A percentile compares a stretch with the other conserved stretches of the same genome.
Evolutionary conservation across 2,888 invertebrate genomes (phyloP).

Genomic region (Allolobophora icterica): DNA sequence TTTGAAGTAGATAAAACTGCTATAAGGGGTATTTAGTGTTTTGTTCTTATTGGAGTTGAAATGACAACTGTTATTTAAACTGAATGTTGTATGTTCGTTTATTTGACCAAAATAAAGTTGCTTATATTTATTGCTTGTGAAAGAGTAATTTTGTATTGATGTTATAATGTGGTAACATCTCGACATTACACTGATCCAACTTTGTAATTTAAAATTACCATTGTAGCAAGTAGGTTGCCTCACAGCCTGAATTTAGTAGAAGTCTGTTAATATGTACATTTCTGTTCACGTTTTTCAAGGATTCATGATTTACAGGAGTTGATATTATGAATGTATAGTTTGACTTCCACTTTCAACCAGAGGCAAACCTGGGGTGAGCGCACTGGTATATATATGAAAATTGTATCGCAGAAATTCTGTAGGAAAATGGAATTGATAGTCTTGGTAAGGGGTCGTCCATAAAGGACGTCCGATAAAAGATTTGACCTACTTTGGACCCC

Average conservation of each 20-base stretch:
- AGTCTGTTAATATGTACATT: not conserved
- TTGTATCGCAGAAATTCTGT: too few relatives aligned
- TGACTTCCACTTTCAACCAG: too few relatives aligned
- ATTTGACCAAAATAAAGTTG: not conserved
- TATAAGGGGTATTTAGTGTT: not conserved
- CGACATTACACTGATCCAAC: not conserved
- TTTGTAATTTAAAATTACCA: not conserved
- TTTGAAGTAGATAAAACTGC: not conserved
- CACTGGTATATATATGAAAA: too few relatives aligned
- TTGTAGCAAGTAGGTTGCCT: not conserved
- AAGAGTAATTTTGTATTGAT: not conserved
- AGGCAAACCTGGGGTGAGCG: too few relatives aligned
- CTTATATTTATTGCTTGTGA: slow-evolving; percentile 9
- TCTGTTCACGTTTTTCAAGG: too few relatives aligned
- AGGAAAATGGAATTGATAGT: too few relatives aligned
- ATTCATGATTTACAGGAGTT: too few relatives aligned
- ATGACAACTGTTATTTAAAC: not conserved
- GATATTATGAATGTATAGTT: too few relatives aligned
- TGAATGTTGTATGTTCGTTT: not conserved
- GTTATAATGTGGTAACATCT: not conserved
- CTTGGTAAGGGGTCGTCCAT: too few relatives aligned
- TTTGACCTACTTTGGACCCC: too few relatives aligned
- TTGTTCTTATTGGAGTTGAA: not conserved
- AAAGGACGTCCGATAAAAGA: too few relatives aligned
- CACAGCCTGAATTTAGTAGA: not conserved